Evolutionary conservation across 2,888 invertebrate species (phyloP).

Genomic region (Caradrina clavipalpis): DNA sequence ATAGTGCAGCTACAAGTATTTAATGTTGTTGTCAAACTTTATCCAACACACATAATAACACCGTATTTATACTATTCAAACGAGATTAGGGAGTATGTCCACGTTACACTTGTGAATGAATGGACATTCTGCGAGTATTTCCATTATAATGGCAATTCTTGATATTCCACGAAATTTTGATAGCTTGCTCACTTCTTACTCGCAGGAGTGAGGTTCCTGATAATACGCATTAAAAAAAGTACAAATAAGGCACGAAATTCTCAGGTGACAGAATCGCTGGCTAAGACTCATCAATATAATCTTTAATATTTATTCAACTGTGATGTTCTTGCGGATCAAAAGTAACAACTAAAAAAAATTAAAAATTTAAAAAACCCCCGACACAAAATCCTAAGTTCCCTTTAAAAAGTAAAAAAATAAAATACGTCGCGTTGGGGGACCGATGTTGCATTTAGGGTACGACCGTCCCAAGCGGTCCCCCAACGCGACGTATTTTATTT

Average conservation of each 20-base stretch:
- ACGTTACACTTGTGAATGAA: slow-evolving; percentile 39
- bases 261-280: no score
- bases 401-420: no score
- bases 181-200: slow-evolving; percentile 40
- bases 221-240: neutral
- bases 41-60: slow-evolving; percentile 15
- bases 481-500: no score
- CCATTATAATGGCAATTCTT: neutral
- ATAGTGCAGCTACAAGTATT: slow-evolving; percentile 1
- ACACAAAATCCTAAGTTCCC: no score
- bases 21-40: slow-evolving; percentile 24
- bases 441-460: no score
- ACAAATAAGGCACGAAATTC: neutral
- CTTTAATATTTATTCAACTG: neutral
- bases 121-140: slow-evolving; percentile 10
- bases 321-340: no score
- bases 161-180: slow-evolving; percentile 40
- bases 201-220: neutral
- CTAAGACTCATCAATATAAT: neutral
- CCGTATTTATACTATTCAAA: slow-evolving; percentile 23
- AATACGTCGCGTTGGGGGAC: no score
- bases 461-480: no score
- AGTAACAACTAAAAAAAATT: no score
- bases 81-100: slow-evolving; percentile 28
- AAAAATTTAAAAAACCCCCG: no score